Evolutionary conservation across 2,797 vertebrate species (phyloP).

Genomic region (Paguma larvata): DNA sequence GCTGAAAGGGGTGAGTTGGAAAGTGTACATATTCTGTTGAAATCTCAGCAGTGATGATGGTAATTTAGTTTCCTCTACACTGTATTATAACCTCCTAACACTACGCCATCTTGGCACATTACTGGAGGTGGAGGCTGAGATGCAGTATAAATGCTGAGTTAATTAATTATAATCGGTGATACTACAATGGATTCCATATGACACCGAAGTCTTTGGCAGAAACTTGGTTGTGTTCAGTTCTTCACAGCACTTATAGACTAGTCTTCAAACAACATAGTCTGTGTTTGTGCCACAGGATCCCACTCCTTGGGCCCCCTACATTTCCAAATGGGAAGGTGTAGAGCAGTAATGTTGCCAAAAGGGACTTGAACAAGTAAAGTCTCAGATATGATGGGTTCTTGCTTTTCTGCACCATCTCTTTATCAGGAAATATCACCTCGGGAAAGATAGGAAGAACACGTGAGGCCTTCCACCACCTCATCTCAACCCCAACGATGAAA

Average conservation of each 20-base stretch:
- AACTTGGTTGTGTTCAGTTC: slow-evolving; percentile 74
- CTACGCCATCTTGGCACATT: slow-evolving; percentile 60
- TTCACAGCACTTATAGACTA: slow-evolving; percentile 79
- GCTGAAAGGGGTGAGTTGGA: not conserved
- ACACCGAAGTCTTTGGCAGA: slow-evolving; percentile 74
- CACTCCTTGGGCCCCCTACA: not conserved
- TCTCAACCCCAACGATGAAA: slow-evolving; percentile 47
- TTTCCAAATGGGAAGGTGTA: slow-evolving; percentile 37
- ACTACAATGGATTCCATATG: slow-evolving; percentile 76
- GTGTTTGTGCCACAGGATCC: slow-evolving; percentile 27
- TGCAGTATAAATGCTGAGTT: slow-evolving; percentile 77
- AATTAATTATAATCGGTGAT: slow-evolving; percentile 84
- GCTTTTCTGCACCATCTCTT: slow-evolving; percentile 59
- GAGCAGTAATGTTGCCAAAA: not conserved
- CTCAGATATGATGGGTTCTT: not conserved
- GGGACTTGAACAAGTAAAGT: slow-evolving; percentile 55
- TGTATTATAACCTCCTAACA: slow-evolving; percentile 66
- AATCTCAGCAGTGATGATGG: slow-evolving; percentile 31
- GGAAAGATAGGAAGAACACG: not conserved
- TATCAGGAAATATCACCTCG: slow-evolving; percentile 14
- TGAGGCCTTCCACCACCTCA: slow-evolving; percentile 36
- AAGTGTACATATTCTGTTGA: not conserved
- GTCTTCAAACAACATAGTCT: slow-evolving; percentile 78
- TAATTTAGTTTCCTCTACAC: slow-evolving; percentile 44
- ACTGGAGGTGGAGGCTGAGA: slow-evolving; percentile 63